Evolutionary conservation across 1,140 invertebrate genomes (phyloP), one percentile per base, ranked within the genome.

Genomic region (Drosophila neocordata): DNA sequence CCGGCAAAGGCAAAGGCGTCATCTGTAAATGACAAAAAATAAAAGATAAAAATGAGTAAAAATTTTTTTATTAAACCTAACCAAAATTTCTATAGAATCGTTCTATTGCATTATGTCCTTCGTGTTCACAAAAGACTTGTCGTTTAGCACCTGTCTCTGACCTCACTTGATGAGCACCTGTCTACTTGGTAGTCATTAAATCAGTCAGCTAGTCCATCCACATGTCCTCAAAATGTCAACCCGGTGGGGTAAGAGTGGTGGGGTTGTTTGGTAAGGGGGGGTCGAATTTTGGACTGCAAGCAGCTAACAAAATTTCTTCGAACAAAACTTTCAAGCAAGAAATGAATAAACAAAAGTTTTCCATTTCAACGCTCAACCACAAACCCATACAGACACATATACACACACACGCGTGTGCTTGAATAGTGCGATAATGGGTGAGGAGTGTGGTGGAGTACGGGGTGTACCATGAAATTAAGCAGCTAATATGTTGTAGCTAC

Each of bases 1-100:
- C 84, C 94, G 93, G 92, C 93, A 48, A 48, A 48, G 93, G 92
- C 93, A 94, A 93, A 93, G 93, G 93, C 93, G 94, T 94, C 94
- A 94, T 93, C 94, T 88, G 69, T 22, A 74, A 48, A 66, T 15
- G 48, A 13, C 1, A 44, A 7, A 27, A 15, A 61, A 11, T n/a
- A 44, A 61, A 41, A 37, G 60, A 64, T 15, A 18, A 24, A 55
- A 9, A 44, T 20, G 52, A 60, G 31, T 20, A 48, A 13, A 15
- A 31, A 31, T 6, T 31, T n/a, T n/a, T n/a, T n/a, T n/a, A n/a
- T n/a, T n/a, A n/a, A n/a, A n/a, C n/a, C n/a, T 24, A 24, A 24
- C 22, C 4, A 24, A 24, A 24, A 24, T 24, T 24, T 24, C 22
- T 24, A 24, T 24, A 24, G 2, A 2, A 24, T 24, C 0, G 0